These are phyloP conservation scores for Manis javanica DNA, from an alignment of 2,797 vertebrate genomes.

Conservation along the genomic window DNA sequence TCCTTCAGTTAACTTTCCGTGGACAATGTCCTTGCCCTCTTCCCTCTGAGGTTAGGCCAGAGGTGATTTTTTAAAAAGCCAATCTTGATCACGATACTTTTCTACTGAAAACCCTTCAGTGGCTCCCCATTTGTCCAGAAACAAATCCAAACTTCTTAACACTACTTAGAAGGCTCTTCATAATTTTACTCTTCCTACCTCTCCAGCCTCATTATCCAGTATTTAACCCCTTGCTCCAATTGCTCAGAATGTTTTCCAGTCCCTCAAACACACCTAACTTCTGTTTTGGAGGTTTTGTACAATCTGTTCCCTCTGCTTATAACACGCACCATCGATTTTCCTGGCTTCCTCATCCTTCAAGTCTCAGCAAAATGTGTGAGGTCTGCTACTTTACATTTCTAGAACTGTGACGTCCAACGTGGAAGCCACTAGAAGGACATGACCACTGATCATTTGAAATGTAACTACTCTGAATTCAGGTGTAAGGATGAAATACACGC, in stretches of 20 bases:
- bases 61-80: neutral
- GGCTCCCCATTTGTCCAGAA: neutral
- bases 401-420: rapidly evolving
- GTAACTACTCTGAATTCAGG: neutral
- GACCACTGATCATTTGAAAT: neutral
- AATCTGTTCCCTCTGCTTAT: neutral
- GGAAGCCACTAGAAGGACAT: neutral
- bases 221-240: neutral
- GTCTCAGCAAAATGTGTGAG: neutral
- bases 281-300: neutral
- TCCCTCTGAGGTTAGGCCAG: neutral
- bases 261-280: neutral
- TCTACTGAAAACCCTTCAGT: neutral
- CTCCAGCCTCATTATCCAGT: neutral
- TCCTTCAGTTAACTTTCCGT: neutral
- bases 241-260: neutral
- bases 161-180: neutral
- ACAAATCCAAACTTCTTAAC: neutral
- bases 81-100: neutral
- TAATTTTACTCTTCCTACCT: neutral
- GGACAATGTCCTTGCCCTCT: neutral
- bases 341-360: neutral
- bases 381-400: neutral
- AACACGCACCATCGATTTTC: neutral
- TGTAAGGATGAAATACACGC: too few species aligned